These are phyloP conservation scores for Burhinus oedicnemus DNA, from an alignment of 2,113 vertebrate genomes.

Conservation along the genomic window DNA sequence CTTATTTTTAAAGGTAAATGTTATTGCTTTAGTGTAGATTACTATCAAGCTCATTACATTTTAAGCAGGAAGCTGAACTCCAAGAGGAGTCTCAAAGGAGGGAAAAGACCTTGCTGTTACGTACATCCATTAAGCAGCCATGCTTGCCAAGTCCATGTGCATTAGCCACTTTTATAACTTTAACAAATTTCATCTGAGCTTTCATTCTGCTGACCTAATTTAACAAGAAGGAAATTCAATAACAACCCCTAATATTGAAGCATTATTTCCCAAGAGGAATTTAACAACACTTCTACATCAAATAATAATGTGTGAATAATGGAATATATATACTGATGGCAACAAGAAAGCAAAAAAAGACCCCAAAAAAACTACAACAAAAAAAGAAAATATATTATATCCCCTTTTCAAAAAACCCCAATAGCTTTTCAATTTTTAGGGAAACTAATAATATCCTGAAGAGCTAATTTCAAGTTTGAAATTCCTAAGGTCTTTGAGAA, in stretches of 20 bases:
- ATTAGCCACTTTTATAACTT: slow-evolving; percentile 49
- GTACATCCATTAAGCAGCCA: slow-evolving; percentile 37
- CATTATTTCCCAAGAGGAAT: slow-evolving; percentile 57
- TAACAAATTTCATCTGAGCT: slow-evolving; percentile 56
- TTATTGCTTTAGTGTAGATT: neutral
- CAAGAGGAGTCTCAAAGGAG: neutral
- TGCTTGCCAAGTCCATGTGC: slow-evolving; percentile 27
- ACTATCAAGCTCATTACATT: neutral
- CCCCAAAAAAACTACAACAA: rapidly evolving
- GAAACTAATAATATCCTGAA: neutral
- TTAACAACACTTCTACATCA: slow-evolving; percentile 49
- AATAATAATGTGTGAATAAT: slow-evolving; percentile 56
- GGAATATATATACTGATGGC: neutral
- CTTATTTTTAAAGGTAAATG: neutral
- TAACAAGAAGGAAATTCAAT: slow-evolving; percentile 65
- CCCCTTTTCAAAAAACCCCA: neutral
- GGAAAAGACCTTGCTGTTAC: neutral
- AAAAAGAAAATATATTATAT: neutral
- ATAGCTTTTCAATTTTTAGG: neutral
- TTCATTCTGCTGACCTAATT: slow-evolving; percentile 58
- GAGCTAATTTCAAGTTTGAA: neutral
- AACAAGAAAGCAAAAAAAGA: neutral
- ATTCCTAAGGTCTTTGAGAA: neutral
- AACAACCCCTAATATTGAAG: slow-evolving; percentile 42
- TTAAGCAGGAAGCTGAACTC: neutral